These are phyloP conservation scores for Cryptus viduatorius DNA, from an alignment of 2,888 invertebrate genomes.

Conservation along the genomic window DNA sequence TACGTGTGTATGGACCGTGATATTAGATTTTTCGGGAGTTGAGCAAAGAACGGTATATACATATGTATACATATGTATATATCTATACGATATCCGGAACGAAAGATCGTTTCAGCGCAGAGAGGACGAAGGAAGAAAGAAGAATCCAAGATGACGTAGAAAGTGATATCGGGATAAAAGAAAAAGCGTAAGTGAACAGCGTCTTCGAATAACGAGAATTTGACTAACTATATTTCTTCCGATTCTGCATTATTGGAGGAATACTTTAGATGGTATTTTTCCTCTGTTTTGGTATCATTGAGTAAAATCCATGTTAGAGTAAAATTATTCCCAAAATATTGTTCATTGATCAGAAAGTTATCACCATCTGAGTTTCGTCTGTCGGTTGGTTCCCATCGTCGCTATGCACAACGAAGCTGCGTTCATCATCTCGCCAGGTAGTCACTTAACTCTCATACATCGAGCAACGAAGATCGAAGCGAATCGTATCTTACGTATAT, in stretches of 20 bases:
- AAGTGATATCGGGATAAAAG: constrained; percentile 42
- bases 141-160: constrained; percentile 46
- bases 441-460: no score
- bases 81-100: constrained; percentile 12
- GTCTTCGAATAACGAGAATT: constrained; percentile 9
- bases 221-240: not conserved
- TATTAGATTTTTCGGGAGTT: constrained; percentile 64
- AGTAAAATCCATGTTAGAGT: no score
- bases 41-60: constrained; percentile 14
- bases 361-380: no score
- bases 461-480: no score
- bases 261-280: no score
- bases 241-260: no score
- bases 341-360: no score
- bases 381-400: no score
- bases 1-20: constrained; percentile 51
- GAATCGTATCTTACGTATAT: not conserved
- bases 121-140: constrained; percentile 3
- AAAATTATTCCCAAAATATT: no score
- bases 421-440: no score
- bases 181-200: constrained; percentile 22
- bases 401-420: no score
- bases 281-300: no score
- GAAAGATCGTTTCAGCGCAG: constrained; percentile 40
- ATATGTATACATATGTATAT: constrained; percentile 6